Conservation (phyloP, 2,113 vertebrate genomes). For the Tilapia sparmanii region DNA sequence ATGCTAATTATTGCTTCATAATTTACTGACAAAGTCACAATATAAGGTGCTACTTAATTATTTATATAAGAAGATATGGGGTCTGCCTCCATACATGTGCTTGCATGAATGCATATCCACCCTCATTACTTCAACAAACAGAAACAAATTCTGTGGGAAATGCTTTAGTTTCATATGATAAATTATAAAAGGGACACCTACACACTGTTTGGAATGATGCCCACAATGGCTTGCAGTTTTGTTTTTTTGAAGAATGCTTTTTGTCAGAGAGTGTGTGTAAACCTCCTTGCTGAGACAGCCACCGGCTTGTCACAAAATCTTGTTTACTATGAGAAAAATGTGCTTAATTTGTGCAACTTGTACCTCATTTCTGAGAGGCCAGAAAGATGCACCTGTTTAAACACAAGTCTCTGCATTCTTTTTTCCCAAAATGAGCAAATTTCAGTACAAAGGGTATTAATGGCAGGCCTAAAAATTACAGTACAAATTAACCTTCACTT, state of each 20-base stretch:
- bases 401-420: neutral
- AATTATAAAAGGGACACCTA: neutral
- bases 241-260: neutral
- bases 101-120: neutral
- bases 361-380: neutral
- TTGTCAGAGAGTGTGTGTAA: neutral
- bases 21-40: neutral
- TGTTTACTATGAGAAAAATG: neutral
- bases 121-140: neutral
- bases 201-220: neutral
- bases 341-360: neutral
- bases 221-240: neutral
- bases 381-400: neutral
- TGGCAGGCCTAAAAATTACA: neutral
- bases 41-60: neutral
- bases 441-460: neutral
- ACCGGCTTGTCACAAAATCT: neutral
- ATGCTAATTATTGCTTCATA: neutral
- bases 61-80: neutral
- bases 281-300: neutral
- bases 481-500: neutral
- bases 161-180: neutral
- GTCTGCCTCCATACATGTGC: neutral
- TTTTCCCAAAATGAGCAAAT: neutral
- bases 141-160: neutral